Conservation (phyloP, 2,113 vertebrate species). For the Terrapene triunguis region DNA sequence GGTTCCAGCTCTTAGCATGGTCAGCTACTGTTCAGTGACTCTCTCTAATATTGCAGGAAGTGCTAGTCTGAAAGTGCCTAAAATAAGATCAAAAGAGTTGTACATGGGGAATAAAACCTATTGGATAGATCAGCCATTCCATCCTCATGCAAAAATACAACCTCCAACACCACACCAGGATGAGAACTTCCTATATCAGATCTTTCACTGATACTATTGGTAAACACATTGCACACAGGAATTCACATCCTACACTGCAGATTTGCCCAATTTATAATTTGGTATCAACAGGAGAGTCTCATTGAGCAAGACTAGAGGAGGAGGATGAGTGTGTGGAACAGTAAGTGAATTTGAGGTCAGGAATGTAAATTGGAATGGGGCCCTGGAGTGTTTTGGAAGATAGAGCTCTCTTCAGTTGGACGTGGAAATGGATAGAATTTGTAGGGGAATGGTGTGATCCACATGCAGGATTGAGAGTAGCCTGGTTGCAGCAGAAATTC, state of each 20-base stretch:
- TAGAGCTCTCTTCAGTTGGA: neutral
- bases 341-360: neutral
- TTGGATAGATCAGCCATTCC: neutral
- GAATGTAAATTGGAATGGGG: neutral
- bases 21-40: neutral
- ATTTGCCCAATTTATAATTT: neutral
- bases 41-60: neutral
- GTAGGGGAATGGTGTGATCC: neutral
- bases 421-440: neutral
- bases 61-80: neutral
- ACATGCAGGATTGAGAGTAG: neutral
- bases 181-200: neutral
- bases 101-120: neutral
- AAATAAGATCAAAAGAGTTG: neutral
- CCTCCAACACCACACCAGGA: neutral
- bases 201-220: neutral
- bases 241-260: slow-evolving; percentile 39
- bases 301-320: neutral
- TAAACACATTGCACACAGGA: neutral
- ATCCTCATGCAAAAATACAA: neutral
- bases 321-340: neutral
- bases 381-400: neutral
- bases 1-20: neutral
- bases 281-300: neutral
- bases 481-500: neutral